A percentile compares a stretch with the other conserved stretches of the same genome.
phyloP scores from a whole-genome alignment of 2,888 invertebrate genomes.

The Amitus sp. region DNA sequence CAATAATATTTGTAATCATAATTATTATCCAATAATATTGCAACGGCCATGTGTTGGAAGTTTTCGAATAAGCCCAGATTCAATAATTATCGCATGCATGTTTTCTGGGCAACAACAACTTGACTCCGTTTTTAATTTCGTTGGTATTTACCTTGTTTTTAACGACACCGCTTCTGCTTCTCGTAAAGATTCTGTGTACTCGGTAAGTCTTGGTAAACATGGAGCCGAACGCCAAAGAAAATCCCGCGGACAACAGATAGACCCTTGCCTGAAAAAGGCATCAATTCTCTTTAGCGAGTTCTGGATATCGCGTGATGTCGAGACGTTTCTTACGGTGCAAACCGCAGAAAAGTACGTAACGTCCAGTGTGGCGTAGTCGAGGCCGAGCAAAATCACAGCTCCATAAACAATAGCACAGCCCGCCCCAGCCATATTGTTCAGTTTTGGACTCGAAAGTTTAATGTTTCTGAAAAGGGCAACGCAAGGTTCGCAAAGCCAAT shows the following conservation, averaged over 20 bases:
- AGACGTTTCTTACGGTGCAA: conserved; percentile 79
- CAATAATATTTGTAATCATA: too few species aligned
- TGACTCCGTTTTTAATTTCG: background rate
- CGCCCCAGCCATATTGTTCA: conserved; percentile 91
- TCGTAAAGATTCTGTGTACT: conserved; percentile 90
- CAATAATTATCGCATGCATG: too few species aligned
- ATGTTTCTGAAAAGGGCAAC: conserved; percentile 75
- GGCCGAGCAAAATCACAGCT: conserved; percentile 85
- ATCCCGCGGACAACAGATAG: conserved; percentile 89
- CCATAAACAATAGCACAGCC: conserved; percentile 92
- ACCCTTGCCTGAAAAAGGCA: conserved; percentile 77
- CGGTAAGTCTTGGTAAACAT: conserved; percentile 96
- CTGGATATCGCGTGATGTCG: background rate
- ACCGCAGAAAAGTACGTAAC: conserved; percentile 80
- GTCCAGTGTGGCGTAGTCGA: conserved; percentile 82
- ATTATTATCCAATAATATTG: too few species aligned
- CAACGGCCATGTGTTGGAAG: too few species aligned
- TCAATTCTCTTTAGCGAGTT: background rate
- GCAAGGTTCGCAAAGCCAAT: too few species aligned
- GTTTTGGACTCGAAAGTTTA: conserved; percentile 89
- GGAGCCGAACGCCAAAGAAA: conserved; percentile 91
- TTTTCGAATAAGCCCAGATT: too few species aligned
- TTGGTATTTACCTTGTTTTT: conserved; percentile 77
- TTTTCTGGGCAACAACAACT: too few species aligned
- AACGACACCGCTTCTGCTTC: conserved; percentile 83